phyloP scores from a whole-genome alignment of 1,140 invertebrate species.

The Heliconius hewitsoni region DNA sequence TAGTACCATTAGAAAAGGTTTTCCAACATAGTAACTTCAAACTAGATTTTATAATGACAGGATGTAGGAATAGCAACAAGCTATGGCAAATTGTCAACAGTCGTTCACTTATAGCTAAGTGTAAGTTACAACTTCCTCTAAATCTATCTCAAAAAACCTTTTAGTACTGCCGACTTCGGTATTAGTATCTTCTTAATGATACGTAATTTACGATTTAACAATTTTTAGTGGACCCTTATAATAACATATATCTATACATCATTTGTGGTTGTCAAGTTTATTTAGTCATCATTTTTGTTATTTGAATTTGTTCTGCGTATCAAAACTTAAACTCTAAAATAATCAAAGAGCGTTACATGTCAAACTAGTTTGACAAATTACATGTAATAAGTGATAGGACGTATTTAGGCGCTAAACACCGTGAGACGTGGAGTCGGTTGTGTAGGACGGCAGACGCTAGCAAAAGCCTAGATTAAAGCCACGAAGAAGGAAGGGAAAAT shows the following conservation, averaged over 20 bases:
- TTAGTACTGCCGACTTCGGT: constrained; percentile 7
- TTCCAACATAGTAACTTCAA: neutral
- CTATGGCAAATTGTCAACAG: constrained; percentile 38
- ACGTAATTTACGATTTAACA: neutral
- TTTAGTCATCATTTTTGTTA: neutral
- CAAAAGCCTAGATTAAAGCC: no score
- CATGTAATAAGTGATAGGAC: neutral
- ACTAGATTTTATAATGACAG: constrained; percentile 44
- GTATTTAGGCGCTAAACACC: no score
- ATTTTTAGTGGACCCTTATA: constrained; percentile 15
- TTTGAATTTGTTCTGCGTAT: neutral
- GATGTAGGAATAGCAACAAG: constrained; percentile 45
- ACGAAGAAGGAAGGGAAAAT: no score
- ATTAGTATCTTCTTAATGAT: neutral
- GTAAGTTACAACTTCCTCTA: constrained; percentile 41
- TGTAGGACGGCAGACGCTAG: no score
- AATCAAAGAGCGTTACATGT: neutral
- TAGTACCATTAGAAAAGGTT: neutral
- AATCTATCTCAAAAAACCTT: constrained; percentile 32
- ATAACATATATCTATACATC: neutral
- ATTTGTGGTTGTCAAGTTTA: neutral
- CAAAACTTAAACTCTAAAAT: neutral
- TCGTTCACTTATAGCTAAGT: constrained; percentile 39
- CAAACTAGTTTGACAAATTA: neutral
- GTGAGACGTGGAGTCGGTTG: no score